These are phyloP conservation scores for Bucco capensis DNA, from an alignment of 2,113 vertebrate genomes.

Conservation along the genomic window DNA sequence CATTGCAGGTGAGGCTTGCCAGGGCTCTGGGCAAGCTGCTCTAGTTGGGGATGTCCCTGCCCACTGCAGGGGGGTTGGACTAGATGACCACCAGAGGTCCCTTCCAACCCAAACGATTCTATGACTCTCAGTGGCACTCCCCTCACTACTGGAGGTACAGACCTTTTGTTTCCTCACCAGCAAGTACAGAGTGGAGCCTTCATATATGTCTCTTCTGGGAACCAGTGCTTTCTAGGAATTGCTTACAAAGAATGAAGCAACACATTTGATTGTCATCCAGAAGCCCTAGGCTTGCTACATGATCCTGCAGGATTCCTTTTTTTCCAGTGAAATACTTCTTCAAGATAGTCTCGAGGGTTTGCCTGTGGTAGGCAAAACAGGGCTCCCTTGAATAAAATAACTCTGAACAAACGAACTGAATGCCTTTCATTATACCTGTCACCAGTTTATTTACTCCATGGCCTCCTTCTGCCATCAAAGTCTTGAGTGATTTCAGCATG, in stretches of 20 bases:
- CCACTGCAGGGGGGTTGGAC: no score
- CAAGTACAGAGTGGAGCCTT: neutral
- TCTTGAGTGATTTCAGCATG: constrained; percentile 42
- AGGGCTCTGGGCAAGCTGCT: no score
- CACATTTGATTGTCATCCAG: constrained; percentile 15
- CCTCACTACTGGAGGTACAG: neutral
- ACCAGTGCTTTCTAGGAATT: constrained; percentile 27
- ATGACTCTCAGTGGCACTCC: no score
- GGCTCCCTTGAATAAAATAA: constrained; percentile 10
- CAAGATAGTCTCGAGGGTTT: neutral
- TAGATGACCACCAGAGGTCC: no score
- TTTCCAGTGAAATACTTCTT: neutral
- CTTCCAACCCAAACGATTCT: no score
- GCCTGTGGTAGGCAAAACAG: constrained; percentile 27
- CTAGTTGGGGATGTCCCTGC: no score
- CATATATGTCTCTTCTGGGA: neutral
- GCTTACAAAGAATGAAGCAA: constrained; percentile 16
- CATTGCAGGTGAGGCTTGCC: no score
- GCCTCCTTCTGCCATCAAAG: constrained; percentile 42
- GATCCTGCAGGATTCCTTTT: neutral
- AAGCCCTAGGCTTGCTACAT: neutral
- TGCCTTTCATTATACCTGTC: constrained; percentile 53
- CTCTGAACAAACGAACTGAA: constrained; percentile 15
- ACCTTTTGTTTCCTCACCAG: neutral
- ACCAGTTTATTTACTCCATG: constrained; percentile 39